Percentiles rank a stretch among this genome's conserved stretches.
phyloP scores from a whole-genome alignment of 2,113 vertebrate species.

The Narcine bancroftii region DNA sequence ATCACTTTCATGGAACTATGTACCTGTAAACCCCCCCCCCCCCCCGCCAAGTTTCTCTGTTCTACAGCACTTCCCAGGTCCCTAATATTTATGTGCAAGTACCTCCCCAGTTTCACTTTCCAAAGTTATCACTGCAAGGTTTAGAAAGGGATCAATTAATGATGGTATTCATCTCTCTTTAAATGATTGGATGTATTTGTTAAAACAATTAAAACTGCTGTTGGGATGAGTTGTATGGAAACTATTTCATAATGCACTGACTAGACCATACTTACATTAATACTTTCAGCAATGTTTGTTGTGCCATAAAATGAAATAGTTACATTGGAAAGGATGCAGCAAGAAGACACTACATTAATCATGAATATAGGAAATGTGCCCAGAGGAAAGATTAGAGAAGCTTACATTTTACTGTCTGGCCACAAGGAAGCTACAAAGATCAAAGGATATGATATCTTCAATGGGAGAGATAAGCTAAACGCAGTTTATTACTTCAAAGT shows the following conservation, averaged over 20 bases:
- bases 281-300: background rate
- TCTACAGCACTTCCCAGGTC: too few relatives aligned
- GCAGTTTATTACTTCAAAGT: background rate
- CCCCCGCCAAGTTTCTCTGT: too few relatives aligned
- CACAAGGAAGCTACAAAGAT: background rate
- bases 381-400: background rate
- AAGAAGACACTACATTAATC: background rate
- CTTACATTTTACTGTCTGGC: background rate
- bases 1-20: too few relatives aligned
- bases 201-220: background rate
- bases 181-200: background rate
- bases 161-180: background rate
- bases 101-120: too few relatives aligned
- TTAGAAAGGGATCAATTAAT: background rate
- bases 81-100: too few relatives aligned
- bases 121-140: background rate
- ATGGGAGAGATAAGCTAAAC: background rate
- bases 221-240: background rate
- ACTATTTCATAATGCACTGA: background rate
- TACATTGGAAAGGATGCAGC: background rate
- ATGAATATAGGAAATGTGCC: background rate
- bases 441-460: background rate
- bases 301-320: background rate
- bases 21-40: too few relatives aligned
- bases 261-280: background rate